phyloP scores from a whole-genome alignment of 1,140 invertebrate genomes.

The Chironomus striatipennis region DNA sequence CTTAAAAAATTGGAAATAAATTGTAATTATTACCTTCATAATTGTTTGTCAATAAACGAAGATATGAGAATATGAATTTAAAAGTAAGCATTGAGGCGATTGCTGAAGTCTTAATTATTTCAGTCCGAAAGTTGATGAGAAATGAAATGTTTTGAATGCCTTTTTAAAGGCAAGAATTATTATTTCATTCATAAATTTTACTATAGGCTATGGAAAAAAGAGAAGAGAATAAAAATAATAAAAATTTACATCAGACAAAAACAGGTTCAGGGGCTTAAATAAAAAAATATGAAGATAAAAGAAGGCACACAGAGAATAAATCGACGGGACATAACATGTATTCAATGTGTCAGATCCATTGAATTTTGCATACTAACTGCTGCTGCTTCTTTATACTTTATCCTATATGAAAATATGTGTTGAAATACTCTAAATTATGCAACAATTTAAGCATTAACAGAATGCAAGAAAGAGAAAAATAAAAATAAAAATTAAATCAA shows the following conservation, averaged over 20 bases:
- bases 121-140: background rate
- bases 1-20: constrained; percentile 4
- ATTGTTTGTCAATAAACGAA: constrained; percentile 1
- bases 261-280: background rate
- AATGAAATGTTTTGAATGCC: background rate
- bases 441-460: background rate
- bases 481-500: no score
- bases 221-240: background rate
- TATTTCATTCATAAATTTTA: constrained; percentile 10
- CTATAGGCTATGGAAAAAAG: background rate
- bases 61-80: background rate
- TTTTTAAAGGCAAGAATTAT: constrained; percentile 6
- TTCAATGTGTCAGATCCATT: no score
- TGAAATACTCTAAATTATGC: background rate
- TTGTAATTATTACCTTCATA: constrained; percentile 9
- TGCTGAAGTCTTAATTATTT: background rate
- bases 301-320: no score
- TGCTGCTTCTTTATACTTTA: no score
- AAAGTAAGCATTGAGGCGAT: background rate
- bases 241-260: background rate
- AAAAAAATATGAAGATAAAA: background rate
- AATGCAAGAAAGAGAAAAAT: background rate
- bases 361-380: background rate
- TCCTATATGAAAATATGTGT: no score
- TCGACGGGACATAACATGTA: no score